A percentile compares a stretch with the other conserved stretches of the same genome.
Evolutionary conservation across 2,113 vertebrate species (phyloP).

Genomic region (Girardinichthys multiradiatus): DNA sequence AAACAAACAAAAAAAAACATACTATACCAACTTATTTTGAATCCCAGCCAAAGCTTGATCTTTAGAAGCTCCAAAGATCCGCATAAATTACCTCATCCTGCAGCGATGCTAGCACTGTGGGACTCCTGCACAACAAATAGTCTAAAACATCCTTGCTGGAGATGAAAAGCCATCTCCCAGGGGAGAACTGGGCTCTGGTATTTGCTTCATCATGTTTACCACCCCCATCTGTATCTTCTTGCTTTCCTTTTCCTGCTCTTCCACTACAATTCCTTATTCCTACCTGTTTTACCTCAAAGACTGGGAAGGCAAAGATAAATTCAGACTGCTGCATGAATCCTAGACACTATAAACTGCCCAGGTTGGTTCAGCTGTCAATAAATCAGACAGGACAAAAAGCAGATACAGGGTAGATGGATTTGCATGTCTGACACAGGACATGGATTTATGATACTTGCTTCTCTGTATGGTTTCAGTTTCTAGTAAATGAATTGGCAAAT

Average conservation of each 20-base stretch:
- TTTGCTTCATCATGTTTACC: constrained; percentile 15
- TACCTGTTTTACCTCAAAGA: constrained; percentile 14
- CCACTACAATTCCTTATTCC: not conserved
- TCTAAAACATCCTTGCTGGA: constrained; percentile 19
- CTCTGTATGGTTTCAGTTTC: too few relatives aligned
- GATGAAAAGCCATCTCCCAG: constrained; percentile 15
- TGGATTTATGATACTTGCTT: not conserved
- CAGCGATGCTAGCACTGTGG: not conserved
- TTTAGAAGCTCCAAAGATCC: not conserved
- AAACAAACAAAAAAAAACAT: not conserved
- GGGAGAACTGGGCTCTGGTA: constrained; percentile 12
- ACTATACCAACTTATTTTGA: not conserved
- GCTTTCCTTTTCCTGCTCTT: not conserved
- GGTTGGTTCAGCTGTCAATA: constrained; percentile 37
- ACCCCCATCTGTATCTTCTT: not conserved
- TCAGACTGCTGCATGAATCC: constrained; percentile 27
- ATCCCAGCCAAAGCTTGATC: not conserved
- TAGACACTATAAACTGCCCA: constrained; percentile 19
- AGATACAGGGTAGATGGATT: constrained; percentile 21
- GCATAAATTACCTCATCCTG: not conserved
- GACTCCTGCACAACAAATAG: not conserved
- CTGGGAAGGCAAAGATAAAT: constrained; percentile 28
- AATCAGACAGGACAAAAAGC: constrained; percentile 47
- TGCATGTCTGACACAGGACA: constrained; percentile 14
- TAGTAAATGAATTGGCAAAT: not conserved